Evolutionary conservation across 2,113 vertebrate genomes (phyloP), one percentile per base, ranked within the genome.

Genomic region (Okapia johnstoni): DNA sequence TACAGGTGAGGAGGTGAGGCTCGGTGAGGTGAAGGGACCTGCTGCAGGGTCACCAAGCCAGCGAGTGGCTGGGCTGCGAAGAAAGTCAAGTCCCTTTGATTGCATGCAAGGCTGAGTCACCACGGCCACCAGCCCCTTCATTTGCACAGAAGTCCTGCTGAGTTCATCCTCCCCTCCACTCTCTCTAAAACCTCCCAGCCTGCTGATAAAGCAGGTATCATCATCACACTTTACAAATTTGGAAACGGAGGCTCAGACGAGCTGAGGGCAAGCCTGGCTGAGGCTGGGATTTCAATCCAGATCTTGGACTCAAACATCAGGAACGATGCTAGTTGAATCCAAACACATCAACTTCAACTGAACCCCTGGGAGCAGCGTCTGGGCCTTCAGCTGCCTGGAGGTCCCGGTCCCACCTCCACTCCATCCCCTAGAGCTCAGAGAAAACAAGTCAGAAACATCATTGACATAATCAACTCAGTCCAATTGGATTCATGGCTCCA

Each of bases 41-140:
- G 23, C 25, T 30, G 16, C 46, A 5, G 63, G 46, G 43, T 55
- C 15, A 1, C 46, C 60, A 81, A 90, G 85, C 66, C 11, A 7
- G 55, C 15, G 3, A 43, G 30, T 0, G 36, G 80, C 73, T 19
- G 33, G 93, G 63, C 40, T 19, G 13, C 12, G 1, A 55, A 33
- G n/a, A 26, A 43, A 43, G 1, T 4, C 54, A 33, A 4, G 15
- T 23, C 19, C 50, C 79, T n/a, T 12, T 50, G 11, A 30, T 12
- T 10, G 50, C 76, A 7, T 23, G 28, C 60, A 15, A 2, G 43
- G 58, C 7, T 4, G 17, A 46, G 48, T 33, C 33, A 3, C 54
- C 9, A 1, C 0, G 0, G 57, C 81, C 60, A 16, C 13, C 9
- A 2, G 66, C 50, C 33, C 15, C 33, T 81, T 33, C 0, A 0